A percentile compares a stretch with the other conserved stretches of the same genome.
These are phyloP conservation scores for Chionoecetes opilio DNA, from an alignment of 1,140 invertebrate species.

Conservation along the genomic window DNA sequence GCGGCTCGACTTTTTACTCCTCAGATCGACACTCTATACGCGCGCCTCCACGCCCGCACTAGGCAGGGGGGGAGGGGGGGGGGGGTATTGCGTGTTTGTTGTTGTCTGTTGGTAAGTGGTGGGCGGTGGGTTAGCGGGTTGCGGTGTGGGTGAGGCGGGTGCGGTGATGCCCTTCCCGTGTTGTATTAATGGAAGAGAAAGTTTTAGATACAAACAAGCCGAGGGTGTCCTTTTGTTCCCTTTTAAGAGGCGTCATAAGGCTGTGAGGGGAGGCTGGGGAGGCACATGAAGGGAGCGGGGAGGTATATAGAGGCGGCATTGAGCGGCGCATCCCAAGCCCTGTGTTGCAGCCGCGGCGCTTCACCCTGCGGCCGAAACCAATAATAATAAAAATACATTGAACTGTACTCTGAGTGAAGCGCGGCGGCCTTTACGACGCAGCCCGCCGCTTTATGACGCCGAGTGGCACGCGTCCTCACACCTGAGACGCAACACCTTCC, in stretches of 20 bases:
- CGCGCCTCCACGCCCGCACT: too few relatives aligned
- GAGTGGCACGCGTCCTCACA: neutral
- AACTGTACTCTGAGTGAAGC: neutral
- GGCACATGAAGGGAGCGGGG: neutral
- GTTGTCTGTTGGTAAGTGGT: neutral
- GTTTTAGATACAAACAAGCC: neutral
- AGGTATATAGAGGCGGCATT: neutral
- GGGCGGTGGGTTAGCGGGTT: neutral
- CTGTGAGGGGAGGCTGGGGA: neutral
- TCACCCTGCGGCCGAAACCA: neutral
- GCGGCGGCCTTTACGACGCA: neutral
- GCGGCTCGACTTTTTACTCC: too few relatives aligned
- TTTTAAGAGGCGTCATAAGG: neutral
- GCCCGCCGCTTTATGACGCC: neutral
- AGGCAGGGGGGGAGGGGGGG: neutral
- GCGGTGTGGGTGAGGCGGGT: neutral
- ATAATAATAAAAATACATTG: neutral
- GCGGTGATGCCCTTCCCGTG: neutral
- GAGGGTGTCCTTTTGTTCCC: constrained; percentile 24
- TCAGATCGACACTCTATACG: too few relatives aligned
- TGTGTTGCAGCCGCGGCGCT: neutral
- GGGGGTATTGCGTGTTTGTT: neutral
- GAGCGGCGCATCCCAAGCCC: neutral
- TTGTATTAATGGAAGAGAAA: constrained; percentile 30
- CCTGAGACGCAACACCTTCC: neutral